A percentile compares a stretch with the other conserved stretches of the same genome.
Conservation (phyloP, 1,140 invertebrate genomes). For the Aphis gossypii region DNA sequence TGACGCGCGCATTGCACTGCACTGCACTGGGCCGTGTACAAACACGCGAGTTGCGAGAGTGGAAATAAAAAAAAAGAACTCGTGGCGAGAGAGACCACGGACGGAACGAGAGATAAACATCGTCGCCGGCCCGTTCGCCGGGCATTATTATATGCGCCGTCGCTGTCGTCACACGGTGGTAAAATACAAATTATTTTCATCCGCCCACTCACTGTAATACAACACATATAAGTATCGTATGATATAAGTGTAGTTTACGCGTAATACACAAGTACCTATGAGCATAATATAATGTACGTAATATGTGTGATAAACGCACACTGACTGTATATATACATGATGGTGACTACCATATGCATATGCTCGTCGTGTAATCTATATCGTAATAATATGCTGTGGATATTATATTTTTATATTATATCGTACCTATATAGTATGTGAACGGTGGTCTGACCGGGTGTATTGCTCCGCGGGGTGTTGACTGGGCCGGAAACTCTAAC, state of each 20-base stretch:
- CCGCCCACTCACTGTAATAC: not conserved
- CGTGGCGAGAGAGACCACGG: not conserved
- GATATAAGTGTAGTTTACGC: not conserved
- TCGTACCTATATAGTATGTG: not conserved
- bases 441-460: not conserved
- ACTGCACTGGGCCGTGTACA: not conserved
- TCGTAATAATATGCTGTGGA: not conserved
- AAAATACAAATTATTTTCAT: constrained; percentile 57
- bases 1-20: too few species aligned
- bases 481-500: constrained; percentile 22
- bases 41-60: constrained; percentile 34
- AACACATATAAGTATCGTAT: not conserved
- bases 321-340: not conserved
- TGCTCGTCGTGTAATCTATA: not conserved
- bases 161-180: constrained; percentile 38
- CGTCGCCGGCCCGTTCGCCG: constrained; percentile 30
- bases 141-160: not conserved
- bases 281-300: not conserved
- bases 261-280: not conserved
- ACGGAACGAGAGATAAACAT: constrained; percentile 40
- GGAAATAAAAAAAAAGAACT: not conserved
- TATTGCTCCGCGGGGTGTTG: constrained; percentile 10
- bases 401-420: not conserved
- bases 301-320: constrained; percentile 2
- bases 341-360: not conserved